Evolutionary conservation across 2,888 invertebrate genomes (phyloP).

Genomic region (Aphidoletes aphidimyza): DNA sequence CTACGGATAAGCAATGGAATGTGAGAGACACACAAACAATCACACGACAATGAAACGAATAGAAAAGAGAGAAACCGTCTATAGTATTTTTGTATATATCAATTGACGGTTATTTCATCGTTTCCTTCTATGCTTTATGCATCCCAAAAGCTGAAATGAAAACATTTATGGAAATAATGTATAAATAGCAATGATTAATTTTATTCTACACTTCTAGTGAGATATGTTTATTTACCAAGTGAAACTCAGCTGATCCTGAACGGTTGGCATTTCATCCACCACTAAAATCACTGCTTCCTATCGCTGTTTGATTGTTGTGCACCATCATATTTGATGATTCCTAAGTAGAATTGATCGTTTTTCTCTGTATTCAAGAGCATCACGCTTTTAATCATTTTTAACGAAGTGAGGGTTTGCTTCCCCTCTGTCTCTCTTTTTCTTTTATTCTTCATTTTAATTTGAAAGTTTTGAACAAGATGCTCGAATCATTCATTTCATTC

Average conservation of each 20-base stretch:
- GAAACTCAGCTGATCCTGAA: not conserved
- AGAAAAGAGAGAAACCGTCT: not conserved
- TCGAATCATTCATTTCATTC: too few species aligned
- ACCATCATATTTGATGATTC: slow-evolving; percentile 5
- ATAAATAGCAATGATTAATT: not conserved
- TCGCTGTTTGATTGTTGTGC: not conserved
- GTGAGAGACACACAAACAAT: not conserved
- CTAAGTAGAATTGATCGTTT: slow-evolving; percentile 26
- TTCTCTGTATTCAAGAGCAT: not conserved
- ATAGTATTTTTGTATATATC: not conserved
- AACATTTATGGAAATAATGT: slow-evolving; percentile 1
- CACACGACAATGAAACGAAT: not conserved
- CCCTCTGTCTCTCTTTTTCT: not conserved
- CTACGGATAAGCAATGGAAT: not conserved
- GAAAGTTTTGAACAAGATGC: too few species aligned
- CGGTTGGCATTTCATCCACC: not conserved
- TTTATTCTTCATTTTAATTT: too few species aligned
- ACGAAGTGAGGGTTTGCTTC: not conserved
- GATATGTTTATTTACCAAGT: slow-evolving; percentile 10
- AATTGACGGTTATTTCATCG: not conserved
- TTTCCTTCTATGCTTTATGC: not conserved
- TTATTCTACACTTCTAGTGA: not conserved
- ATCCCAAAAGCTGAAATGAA: not conserved
- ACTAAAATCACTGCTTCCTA: not conserved
- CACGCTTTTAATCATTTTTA: not conserved